These are phyloP conservation scores for Staurois parvus DNA, from an alignment of 2,797 vertebrate genomes.

Conservation along the genomic window DNA sequence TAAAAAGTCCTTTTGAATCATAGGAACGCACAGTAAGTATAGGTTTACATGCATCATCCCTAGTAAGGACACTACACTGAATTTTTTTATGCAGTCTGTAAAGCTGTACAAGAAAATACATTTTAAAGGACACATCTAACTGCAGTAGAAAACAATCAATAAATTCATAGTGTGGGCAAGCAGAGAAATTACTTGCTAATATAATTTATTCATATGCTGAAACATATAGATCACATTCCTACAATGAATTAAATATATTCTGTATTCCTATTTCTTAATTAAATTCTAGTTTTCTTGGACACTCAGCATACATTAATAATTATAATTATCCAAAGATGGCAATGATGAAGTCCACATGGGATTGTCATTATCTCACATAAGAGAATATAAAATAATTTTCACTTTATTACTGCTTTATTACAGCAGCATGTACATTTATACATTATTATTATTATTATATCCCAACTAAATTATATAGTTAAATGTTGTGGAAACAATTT, in stretches of 20 bases:
- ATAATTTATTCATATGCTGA: neutral
- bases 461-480: neutral
- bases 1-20: too few species aligned
- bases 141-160: neutral
- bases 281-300: slow-evolving; percentile 38
- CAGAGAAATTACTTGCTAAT: neutral
- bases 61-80: neutral
- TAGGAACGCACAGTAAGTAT: too few species aligned
- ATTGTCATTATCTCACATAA: slow-evolving; percentile 18
- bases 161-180: neutral
- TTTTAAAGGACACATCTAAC: neutral
- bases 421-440: slow-evolving; percentile 31
- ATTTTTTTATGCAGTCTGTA: too few species aligned
- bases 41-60: too few species aligned
- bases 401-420: slow-evolving; percentile 10
- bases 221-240: slow-evolving; percentile 1
- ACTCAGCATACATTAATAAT: slow-evolving; percentile 44
- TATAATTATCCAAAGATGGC: slow-evolving; percentile 28
- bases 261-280: slow-evolving; percentile 9
- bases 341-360: slow-evolving; percentile 11
- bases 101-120: neutral
- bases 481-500: neutral
- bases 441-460: slow-evolving; percentile 32
- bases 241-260: slow-evolving; percentile 28
- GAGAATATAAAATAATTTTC: slow-evolving; percentile 19